phyloP scores from a whole-genome alignment of 1,140 invertebrate species.

The Gerris buenoi region DNA sequence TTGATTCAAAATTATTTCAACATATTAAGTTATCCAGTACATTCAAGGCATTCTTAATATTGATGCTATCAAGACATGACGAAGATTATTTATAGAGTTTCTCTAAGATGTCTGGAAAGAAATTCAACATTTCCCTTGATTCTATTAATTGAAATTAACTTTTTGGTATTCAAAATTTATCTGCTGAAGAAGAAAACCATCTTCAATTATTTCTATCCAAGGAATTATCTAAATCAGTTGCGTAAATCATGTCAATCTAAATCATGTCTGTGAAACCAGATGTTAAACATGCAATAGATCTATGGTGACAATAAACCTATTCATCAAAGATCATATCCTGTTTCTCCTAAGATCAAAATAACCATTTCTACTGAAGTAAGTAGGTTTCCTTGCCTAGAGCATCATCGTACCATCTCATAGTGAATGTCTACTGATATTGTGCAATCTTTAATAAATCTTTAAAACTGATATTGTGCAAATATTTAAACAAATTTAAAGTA shows the following conservation, averaged over 20 bases:
- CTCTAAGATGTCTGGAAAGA: not conserved
- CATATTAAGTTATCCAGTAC: not conserved
- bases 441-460: no score
- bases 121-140: not conserved
- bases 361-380: not conserved
- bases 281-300: not conserved
- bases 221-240: not conserved
- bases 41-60: not conserved
- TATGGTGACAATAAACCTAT: not conserved
- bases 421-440: no score
- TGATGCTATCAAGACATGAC: not conserved
- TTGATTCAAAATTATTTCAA: not conserved
- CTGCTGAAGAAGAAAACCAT: not conserved
- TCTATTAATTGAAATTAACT: not conserved
- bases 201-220: not conserved
- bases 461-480: no score
- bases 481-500: no score
- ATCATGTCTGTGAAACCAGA: not conserved
- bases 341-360: not conserved
- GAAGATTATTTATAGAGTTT: not conserved
- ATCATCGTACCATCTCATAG: not conserved
- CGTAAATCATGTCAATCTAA: no score
- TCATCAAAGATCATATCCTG: not conserved
- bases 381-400: not conserved
- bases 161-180: not conserved